A percentile compares a stretch with the other conserved stretches of the same genome.
Evolutionary conservation across 2,888 invertebrate species (phyloP).

Genomic region (Troides aeacus): DNA sequence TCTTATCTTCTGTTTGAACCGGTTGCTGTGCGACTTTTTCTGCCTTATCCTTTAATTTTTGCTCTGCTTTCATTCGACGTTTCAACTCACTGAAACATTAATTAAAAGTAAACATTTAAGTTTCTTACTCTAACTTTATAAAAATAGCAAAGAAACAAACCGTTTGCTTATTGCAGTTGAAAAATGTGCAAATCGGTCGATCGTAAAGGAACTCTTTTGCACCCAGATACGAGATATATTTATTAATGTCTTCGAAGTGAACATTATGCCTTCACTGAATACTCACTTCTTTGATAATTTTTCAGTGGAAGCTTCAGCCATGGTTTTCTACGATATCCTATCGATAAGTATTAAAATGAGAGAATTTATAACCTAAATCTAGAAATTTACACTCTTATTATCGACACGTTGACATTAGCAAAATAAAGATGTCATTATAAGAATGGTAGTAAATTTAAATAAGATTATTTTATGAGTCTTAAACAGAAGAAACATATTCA

Average conservation of each 20-base stretch:
- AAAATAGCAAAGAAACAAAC: slow-evolving; percentile 53
- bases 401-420: slow-evolving; percentile 23
- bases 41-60: slow-evolving; percentile 94
- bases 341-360: not conserved
- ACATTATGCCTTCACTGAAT: slow-evolving; percentile 56
- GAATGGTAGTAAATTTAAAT: too few relatives aligned
- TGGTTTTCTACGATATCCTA: slow-evolving; percentile 39
- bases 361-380: slow-evolving; percentile 25
- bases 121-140: slow-evolving; percentile 31
- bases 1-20: slow-evolving; percentile 55
- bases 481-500: too few relatives aligned
- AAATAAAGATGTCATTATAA: not conserved
- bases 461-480: too few relatives aligned
- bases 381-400: slow-evolving; percentile 13
- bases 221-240: slow-evolving; percentile 39
- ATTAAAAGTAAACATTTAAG: slow-evolving; percentile 46
- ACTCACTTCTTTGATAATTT: slow-evolving; percentile 86
- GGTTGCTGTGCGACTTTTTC: slow-evolving; percentile 84
- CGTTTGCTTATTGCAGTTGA: slow-evolving; percentile 60
- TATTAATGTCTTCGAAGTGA: slow-evolving; percentile 47
- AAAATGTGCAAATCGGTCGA: slow-evolving; percentile 49
- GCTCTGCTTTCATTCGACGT: slow-evolving; percentile 93
- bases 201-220: slow-evolving; percentile 43
- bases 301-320: slow-evolving; percentile 81
- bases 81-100: slow-evolving; percentile 90